phyloP scores from a whole-genome alignment of 2,113 vertebrate genomes.

The Brachirus orientalis region DNA sequence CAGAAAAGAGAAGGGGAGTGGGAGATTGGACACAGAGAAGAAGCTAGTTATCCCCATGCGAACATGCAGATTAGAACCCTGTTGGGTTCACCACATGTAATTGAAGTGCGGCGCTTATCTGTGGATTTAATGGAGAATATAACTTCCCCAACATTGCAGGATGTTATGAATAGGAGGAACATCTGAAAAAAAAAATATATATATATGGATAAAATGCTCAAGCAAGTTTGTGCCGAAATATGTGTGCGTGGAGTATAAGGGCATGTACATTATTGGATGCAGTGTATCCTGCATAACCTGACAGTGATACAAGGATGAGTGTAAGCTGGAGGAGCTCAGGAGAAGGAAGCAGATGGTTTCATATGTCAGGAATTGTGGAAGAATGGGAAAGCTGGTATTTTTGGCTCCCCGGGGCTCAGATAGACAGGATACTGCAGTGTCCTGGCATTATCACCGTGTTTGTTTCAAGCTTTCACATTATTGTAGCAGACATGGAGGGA shows the following conservation, averaged over 20 bases:
- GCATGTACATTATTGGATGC: not conserved
- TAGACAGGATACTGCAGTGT: slow-evolving; percentile 44
- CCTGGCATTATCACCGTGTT: slow-evolving; percentile 48
- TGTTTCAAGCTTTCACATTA: slow-evolving; percentile 56
- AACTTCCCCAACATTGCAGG: slow-evolving; percentile 43
- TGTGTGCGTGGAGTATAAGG: not conserved
- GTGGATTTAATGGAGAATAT: slow-evolving; percentile 47
- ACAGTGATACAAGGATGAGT: slow-evolving; percentile 20
- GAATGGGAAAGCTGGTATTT: slow-evolving; percentile 39
- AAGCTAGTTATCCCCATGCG: slow-evolving; percentile 66
- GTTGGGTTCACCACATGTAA: slow-evolving; percentile 66
- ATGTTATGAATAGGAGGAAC: slow-evolving; percentile 48
- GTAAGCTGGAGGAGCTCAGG: slow-evolving; percentile 29
- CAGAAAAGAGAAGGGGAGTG: slow-evolving; percentile 43
- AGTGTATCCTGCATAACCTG: slow-evolving; percentile 9
- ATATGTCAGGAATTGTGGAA: slow-evolving; percentile 49
- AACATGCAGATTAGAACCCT: slow-evolving; percentile 70
- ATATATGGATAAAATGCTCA: slow-evolving; percentile 2
- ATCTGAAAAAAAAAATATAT: not conserved
- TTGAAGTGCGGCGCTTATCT: slow-evolving; percentile 69
- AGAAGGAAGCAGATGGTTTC: slow-evolving; percentile 26
- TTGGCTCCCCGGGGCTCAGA: slow-evolving; percentile 46
- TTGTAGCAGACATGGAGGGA: slow-evolving; percentile 46
- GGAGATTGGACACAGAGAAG: slow-evolving; percentile 55
- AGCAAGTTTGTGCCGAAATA: slow-evolving; percentile 5